Conservation (phyloP, 2,888 invertebrate species). For the Seira sanloemensis region DNA sequence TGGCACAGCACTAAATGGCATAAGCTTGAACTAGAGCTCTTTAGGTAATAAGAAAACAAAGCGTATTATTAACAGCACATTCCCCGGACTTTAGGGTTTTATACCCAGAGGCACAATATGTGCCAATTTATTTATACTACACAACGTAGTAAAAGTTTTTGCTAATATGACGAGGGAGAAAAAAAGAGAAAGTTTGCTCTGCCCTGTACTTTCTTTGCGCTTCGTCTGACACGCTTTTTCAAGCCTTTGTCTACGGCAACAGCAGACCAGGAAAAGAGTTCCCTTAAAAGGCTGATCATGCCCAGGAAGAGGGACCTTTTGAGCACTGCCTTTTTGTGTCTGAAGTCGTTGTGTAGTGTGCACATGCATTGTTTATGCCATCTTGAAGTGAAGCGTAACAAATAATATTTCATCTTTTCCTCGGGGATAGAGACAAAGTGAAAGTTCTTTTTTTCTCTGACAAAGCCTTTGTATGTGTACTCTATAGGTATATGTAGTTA, state of each 20-base stretch:
- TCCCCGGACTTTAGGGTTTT: background rate
- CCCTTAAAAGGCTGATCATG: background rate
- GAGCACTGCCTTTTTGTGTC: background rate
- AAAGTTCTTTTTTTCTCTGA: background rate
- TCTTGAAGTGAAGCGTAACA: conserved; percentile 46
- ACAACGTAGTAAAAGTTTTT: background rate
- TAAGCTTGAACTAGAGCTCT: too few relatives aligned
- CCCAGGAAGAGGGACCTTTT: background rate
- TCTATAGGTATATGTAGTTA: background rate
- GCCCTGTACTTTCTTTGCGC: conserved; percentile 1
- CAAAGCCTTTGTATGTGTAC: background rate
- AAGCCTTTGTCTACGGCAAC: background rate
- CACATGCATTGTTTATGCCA: conserved; percentile 54
- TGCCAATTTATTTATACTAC: conserved; percentile 17
- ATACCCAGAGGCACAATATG: conserved; percentile 17
- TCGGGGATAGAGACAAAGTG: background rate
- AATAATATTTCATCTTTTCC: conserved; percentile 22
- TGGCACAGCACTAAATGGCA: too few relatives aligned
- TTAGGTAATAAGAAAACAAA: too few relatives aligned
- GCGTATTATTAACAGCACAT: conserved; percentile 5
- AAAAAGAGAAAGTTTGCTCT: conserved; percentile 9
- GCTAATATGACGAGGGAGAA: conserved; percentile 18
- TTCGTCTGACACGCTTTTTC: conserved; percentile 3
- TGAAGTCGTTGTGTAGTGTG: background rate
- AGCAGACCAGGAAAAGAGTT: background rate